A percentile compares a stretch with the other conserved stretches of the same genome.
phyloP scores from a whole-genome alignment of 2,797 vertebrate species.

The Gymnopithys bicolor region DNA sequence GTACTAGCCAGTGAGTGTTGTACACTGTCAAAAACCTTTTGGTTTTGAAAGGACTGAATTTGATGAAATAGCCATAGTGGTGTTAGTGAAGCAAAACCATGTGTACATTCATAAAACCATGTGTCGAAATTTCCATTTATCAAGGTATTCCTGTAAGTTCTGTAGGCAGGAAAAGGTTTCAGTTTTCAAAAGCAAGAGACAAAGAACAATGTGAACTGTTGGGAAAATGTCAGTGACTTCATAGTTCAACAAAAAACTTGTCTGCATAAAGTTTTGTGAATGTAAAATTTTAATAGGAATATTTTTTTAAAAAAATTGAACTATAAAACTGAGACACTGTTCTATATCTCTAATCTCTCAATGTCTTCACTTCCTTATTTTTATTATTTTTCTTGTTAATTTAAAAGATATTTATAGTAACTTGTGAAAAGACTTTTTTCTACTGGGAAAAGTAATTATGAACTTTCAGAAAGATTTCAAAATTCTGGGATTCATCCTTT shows the following conservation, averaged over 20 bases:
- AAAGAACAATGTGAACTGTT: not conserved
- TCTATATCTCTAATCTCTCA: not conserved
- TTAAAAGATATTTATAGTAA: not conserved
- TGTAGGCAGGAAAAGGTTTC: not conserved
- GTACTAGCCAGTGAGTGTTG: not conserved
- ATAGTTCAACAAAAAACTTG: not conserved
- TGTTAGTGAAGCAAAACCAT: not conserved
- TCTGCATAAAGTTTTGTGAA: not conserved
- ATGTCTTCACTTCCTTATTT: not conserved
- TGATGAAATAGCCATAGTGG: not conserved
- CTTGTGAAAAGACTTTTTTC: not conserved
- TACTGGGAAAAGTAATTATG: not conserved
- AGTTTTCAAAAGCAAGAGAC: not conserved
- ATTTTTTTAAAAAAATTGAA: not conserved
- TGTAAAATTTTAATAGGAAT: not conserved
- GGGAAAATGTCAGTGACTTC: not conserved
- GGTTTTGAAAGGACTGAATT: not conserved
- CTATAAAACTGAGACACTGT: not conserved
- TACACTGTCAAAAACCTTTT: not conserved
- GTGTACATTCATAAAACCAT: not conserved
- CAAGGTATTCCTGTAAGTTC: not conserved
- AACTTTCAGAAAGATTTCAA: not conserved
- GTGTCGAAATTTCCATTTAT: not conserved
- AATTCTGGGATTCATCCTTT: not conserved
- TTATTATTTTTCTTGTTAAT: not conserved